Evolutionary conservation across 1,140 invertebrate species (phyloP), one percentile per base, ranked within the genome.

Genomic region (Berghia stephanieae): DNA sequence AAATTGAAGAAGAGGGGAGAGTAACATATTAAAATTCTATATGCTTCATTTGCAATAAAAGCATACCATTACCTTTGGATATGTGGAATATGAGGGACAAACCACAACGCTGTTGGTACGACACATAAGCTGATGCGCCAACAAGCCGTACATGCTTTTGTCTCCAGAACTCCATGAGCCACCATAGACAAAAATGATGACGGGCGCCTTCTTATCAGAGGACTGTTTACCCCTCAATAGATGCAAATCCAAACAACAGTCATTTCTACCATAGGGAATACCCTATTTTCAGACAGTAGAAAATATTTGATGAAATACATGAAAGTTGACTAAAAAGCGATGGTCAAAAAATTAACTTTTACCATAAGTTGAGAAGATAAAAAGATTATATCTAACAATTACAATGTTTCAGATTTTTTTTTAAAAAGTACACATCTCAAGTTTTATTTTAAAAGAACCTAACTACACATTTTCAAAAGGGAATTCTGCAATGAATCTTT

Each of bases 131-230:
- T 87, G 80, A 36, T 79, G 81, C 75, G 86, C 88, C 38, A 89
- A 72, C 18, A 85, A 72, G 8, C 86, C 84, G 79, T 88, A 89
- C 83, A 87, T 88, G 31, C 75, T 84, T 73, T 88, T 88, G 75
- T 88, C 83, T 34, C 87, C 87, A 24, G 83, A 82, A 16, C 83
- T 78, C 88, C 88, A 89, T 0, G 85, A 78, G 27, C 87, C 87
- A 46, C 88, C 88, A 83, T 84, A 88, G 10, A 88, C 75, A 84
- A 88, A 89, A 18, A 89, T 77, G 1, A 88, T 81, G 52, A 88
- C 84, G 31, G 88, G 87, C 18, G 71, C 34, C 8, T 74, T 52
- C 1, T 79, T 77, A 21, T 46, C 75, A 0, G 71, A 38, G 13
- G 38, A 27, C 27, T 69, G 13, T 31, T 67, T 73, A 3, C 72